These are phyloP conservation scores for Clinocottus analis DNA, from an alignment of 2,113 vertebrate genomes.

Conservation along the genomic window DNA sequence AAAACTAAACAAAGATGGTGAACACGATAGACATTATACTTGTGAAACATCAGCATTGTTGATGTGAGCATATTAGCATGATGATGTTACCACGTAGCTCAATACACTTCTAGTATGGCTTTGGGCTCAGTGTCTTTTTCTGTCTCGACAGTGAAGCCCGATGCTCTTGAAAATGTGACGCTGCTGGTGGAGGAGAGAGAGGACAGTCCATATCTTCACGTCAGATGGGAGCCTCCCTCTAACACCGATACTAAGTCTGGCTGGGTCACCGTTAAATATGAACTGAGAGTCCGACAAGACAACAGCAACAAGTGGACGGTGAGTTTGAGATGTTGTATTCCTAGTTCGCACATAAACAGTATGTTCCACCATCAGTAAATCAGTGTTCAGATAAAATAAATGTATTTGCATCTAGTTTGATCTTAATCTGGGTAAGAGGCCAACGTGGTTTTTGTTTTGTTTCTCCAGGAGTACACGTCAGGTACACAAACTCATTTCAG, in stretches of 20 bases:
- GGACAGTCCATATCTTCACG: constrained; percentile 55
- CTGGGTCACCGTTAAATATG: constrained; percentile 85
- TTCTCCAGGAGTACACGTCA: constrained; percentile 81
- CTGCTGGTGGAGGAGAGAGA: constrained; percentile 60
- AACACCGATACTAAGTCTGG: constrained; percentile 79
- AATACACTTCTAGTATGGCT: not conserved
- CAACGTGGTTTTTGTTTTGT: not conserved
- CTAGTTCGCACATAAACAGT: not conserved
- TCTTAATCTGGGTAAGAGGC: not conserved
- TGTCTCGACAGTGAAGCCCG: constrained; percentile 85
- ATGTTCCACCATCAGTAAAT: not conserved
- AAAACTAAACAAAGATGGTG: not conserved
- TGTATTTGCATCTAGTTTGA: constrained; percentile 3
- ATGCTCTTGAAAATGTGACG: constrained; percentile 85
- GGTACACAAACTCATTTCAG: constrained; percentile 85
- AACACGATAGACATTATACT: not conserved
- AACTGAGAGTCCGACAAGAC: constrained; percentile 84
- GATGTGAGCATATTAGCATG: not conserved
- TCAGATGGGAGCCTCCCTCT: constrained; percentile 84
- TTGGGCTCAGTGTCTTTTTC: not conserved
- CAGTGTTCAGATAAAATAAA: not conserved
- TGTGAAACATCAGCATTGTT: not conserved
- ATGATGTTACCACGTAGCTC: not conserved
- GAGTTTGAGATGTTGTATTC: constrained; percentile 14
- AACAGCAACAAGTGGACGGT: constrained; percentile 85